A percentile compares a stretch with the other conserved stretches of the same genome.
Evolutionary conservation across 1,140 invertebrate species (phyloP).

Genomic region (Thaumatotibia leucotreta): DNA sequence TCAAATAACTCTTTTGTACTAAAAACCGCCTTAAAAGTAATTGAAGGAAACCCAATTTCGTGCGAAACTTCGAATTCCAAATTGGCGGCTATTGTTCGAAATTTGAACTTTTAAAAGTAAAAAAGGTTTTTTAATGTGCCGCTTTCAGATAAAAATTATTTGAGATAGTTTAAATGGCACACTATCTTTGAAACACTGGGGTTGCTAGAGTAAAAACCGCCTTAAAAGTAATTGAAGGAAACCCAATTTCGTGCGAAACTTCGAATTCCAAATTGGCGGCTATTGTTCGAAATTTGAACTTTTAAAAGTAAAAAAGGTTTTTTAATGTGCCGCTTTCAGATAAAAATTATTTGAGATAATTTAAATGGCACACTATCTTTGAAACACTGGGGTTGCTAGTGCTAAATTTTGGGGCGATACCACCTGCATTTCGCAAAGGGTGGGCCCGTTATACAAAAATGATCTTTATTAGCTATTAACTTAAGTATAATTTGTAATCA

Average conservation of each 20-base stretch:
- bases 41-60: not conserved
- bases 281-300: not conserved
- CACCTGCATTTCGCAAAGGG: constrained; percentile 18
- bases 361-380: not conserved
- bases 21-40: not conserved
- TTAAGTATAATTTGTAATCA: not conserved
- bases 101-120: too few species aligned
- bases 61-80: not conserved
- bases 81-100: too few species aligned
- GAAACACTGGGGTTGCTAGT: not conserved
- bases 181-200: too few species aligned
- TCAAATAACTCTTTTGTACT: not conserved
- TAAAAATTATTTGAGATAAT: not conserved
- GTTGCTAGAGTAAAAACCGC: too few species aligned
- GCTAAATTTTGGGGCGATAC: constrained; percentile 18
- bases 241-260: too few species aligned
- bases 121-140: too few species aligned
- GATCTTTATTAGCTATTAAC: not conserved
- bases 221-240: too few species aligned
- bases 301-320: not conserved
- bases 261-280: not conserved
- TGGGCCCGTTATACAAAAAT: not conserved
- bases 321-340: not conserved
- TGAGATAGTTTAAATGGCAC: too few species aligned
- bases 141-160: too few species aligned